Evolutionary conservation across 2,113 vertebrate species (phyloP), one percentile per base, ranked within the genome.

Genomic region (Platysternon megacephalum): DNA sequence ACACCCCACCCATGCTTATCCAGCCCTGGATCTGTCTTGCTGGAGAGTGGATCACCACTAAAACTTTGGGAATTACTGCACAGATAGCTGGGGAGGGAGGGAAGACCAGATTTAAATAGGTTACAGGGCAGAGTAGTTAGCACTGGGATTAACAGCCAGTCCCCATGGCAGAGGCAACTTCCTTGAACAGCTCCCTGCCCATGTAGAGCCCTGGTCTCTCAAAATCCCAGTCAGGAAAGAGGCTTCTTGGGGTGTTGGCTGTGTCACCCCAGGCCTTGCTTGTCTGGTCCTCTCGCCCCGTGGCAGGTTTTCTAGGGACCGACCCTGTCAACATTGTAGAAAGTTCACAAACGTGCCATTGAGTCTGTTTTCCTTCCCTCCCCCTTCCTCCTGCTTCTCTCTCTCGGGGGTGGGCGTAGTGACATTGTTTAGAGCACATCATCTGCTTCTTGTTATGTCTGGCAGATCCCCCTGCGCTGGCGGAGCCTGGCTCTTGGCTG

Each of bases 391-490:
- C 93, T 14, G 84, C 85, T 8, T 5, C 46, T 79, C 94, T 96
- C 97, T 96, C 68, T 83, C 85, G 93, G 80, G 94, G 95, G 76
- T 94, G 97, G 97, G 96, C 74, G 95, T 82, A 29, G 94, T 97
- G 97, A 97, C 95, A 95, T 32, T 87, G 83, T 94, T 96, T 83
- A 90, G 68, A 89, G 56, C 39, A 0, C 11, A 96, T 98, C 98
- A 97, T 98, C 98, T 98, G 98, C 95, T 98, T 98, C 94, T 91
- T 94, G 97, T 98, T 98, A 98, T 76, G 87, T 91, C 98, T 98
- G 98, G 98, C 97, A 97, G 86, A 93, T 96, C 96, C 97, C 82
- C 8, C 78, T 0, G 55, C 39, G 26, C 97, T 94, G 89, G 26
- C 24, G 93, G 95, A 92, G 97, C 88, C 93, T 58, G 85, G 8